Evolutionary conservation across 1,140 invertebrate genomes (phyloP).

Genomic region (Phymastichus coffea): DNA sequence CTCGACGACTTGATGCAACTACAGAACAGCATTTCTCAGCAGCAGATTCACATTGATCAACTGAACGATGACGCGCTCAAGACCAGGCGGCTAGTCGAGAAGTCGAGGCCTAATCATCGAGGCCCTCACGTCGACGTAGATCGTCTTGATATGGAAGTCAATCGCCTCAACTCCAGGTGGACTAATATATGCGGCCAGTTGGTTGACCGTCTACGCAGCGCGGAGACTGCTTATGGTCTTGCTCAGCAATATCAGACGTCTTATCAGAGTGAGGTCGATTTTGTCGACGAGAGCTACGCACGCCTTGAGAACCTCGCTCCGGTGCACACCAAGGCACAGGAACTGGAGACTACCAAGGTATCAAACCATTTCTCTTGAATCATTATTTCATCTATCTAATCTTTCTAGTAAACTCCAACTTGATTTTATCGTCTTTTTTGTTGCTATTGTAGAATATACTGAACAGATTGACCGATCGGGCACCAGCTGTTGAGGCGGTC

Average conservation of each 20-base stretch:
- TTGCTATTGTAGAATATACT: slow-evolving; percentile 87
- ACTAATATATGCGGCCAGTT: slow-evolving; percentile 87
- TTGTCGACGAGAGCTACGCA: slow-evolving; percentile 78
- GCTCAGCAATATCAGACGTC: slow-evolving; percentile 85
- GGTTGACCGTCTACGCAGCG: slow-evolving; percentile 83
- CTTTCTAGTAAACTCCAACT: no score
- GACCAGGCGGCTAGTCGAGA: slow-evolving; percentile 82
- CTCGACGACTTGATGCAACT: slow-evolving; percentile 75
- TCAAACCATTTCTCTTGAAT: no score
- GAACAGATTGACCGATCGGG: slow-evolving; percentile 85
- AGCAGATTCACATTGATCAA: slow-evolving; percentile 85
- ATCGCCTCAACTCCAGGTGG: slow-evolving; percentile 85
- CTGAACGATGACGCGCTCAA: slow-evolving; percentile 87
- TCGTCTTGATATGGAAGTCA: slow-evolving; percentile 88
- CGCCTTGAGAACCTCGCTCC: slow-evolving; percentile 72
- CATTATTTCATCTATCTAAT: no score
- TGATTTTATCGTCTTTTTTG: slow-evolving; percentile 33
- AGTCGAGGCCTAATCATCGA: slow-evolving; percentile 70
- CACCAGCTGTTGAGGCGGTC: slow-evolving; percentile 90
- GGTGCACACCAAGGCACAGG: slow-evolving; percentile 69
- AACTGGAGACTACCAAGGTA: slow-evolving; percentile 80
- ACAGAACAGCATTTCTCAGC: slow-evolving; percentile 78
- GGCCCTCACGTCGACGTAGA: slow-evolving; percentile 83
- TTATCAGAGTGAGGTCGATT: slow-evolving; percentile 82
- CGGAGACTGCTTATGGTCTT: slow-evolving; percentile 81